Evolutionary conservation across 1,140 invertebrate species (phyloP).

Genomic region (Archegozetes longisetosus): DNA sequence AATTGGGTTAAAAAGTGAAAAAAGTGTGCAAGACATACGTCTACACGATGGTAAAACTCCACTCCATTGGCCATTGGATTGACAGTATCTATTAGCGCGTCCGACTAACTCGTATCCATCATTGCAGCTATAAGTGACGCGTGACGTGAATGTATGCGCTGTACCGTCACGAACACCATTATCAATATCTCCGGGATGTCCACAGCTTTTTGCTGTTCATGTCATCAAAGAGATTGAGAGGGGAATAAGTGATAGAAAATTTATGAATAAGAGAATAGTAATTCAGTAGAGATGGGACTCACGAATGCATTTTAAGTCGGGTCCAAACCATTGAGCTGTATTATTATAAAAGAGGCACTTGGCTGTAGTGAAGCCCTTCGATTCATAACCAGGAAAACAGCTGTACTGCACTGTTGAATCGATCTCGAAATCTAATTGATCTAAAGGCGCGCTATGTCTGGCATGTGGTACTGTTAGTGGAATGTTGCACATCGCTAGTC

Average conservation of each 20-base stretch:
- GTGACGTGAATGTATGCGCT: conserved; percentile 77
- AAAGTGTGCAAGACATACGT: conserved; percentile 28
- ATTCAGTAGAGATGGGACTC: conserved; percentile 34
- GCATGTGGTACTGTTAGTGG: conserved; percentile 76
- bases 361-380: conserved; percentile 53
- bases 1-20: no score
- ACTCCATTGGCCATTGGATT: conserved; percentile 60
- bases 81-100: conserved; percentile 58
- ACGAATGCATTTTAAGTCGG: conserved; percentile 86
- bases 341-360: conserved; percentile 81
- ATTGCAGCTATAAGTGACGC: conserved; percentile 77
- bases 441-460: conserved; percentile 54
- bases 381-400: conserved; percentile 72
- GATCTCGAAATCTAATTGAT: conserved; percentile 32
- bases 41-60: conserved; percentile 27
- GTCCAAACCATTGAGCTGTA: conserved; percentile 72
- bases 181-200: conserved; percentile 63
- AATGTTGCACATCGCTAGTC: conserved; percentile 67
- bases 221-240: no score
- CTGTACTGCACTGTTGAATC: conserved; percentile 64
- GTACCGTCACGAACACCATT: conserved; percentile 82
- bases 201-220: conserved; percentile 58
- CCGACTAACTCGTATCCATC: conserved; percentile 82
- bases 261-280: neutral
- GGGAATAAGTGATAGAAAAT: neutral